Evolutionary conservation across 1,140 invertebrate genomes (phyloP).

Genomic region (Neuroterus valhalla): DNA sequence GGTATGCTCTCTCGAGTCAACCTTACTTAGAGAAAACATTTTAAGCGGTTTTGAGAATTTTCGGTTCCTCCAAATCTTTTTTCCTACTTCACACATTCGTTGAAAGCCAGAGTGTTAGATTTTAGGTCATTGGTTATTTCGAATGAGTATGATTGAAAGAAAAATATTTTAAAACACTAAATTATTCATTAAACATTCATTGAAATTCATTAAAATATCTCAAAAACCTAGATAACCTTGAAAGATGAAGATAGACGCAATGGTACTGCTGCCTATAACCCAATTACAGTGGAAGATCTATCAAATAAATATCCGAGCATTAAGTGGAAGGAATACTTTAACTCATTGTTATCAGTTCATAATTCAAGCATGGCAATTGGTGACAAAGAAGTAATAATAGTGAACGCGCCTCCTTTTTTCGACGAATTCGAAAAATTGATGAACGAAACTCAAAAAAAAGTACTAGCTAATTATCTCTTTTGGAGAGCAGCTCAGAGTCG

Average conservation of each 20-base stretch:
- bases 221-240: conserved; percentile 83
- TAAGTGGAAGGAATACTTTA: conserved; percentile 89
- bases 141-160: conserved; percentile 46
- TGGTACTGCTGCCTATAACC: conserved; percentile 92
- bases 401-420: conserved; percentile 87
- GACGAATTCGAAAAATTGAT: conserved; percentile 80
- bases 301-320: conserved; percentile 84
- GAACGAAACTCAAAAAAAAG: conserved; percentile 77
- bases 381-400: conserved; percentile 85
- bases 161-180: too few species aligned
- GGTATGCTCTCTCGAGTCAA: too few species aligned
- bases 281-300: conserved; percentile 87
- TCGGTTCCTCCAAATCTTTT: too few species aligned
- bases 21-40: too few species aligned
- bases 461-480: conserved; percentile 81
- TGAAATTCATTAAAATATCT: background rate
- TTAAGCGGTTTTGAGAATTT: too few species aligned
- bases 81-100: too few species aligned
- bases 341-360: conserved; percentile 77
- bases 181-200: too few species aligned
- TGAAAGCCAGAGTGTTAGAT: too few species aligned
- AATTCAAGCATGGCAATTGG: conserved; percentile 77
- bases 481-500: conserved; percentile 85
- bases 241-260: conserved; percentile 94
- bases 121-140: too few species aligned